Evolutionary conservation across 2,888 invertebrate species (phyloP).

Genomic region (Drosophila siamana): DNA sequence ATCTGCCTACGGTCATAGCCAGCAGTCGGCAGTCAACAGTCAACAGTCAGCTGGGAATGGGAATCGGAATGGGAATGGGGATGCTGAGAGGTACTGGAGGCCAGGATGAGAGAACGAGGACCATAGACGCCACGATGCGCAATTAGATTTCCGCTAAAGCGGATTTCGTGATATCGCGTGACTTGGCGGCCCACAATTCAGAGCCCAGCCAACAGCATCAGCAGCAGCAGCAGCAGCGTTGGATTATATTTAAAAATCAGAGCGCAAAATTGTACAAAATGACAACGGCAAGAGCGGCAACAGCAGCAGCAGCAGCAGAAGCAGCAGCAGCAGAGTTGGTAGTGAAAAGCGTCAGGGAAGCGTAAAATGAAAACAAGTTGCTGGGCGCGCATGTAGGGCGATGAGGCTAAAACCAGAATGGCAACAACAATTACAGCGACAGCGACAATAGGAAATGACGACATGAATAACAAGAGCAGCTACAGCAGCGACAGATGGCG

Average conservation of each 20-base stretch:
- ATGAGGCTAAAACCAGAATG: constrained; percentile 74
- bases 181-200: constrained; percentile 72
- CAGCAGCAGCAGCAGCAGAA: neutral
- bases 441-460: constrained; percentile 79
- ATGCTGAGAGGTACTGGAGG: too few species aligned
- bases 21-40: constrained; percentile 34
- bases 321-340: constrained; percentile 32
- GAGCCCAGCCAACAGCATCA: constrained; percentile 32
- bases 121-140: constrained; percentile 71
- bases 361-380: constrained; percentile 81
- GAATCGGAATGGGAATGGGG: neutral
- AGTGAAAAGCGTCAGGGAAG: constrained; percentile 76
- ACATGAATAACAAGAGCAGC: constrained; percentile 76
- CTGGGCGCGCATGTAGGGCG: constrained; percentile 75
- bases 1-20: constrained; percentile 75
- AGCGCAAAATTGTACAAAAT: constrained; percentile 80
- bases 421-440: constrained; percentile 78
- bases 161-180: constrained; percentile 81
- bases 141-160: constrained; percentile 82
- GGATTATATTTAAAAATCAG: constrained; percentile 81
- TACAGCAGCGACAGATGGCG: constrained; percentile 34
- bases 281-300: constrained; percentile 58
- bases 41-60: neutral
- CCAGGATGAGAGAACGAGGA: too few species aligned
- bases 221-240: constrained; percentile 36